Conservation (phyloP, 2,113 vertebrate species). For the Neodon shergylaensis region DNA sequence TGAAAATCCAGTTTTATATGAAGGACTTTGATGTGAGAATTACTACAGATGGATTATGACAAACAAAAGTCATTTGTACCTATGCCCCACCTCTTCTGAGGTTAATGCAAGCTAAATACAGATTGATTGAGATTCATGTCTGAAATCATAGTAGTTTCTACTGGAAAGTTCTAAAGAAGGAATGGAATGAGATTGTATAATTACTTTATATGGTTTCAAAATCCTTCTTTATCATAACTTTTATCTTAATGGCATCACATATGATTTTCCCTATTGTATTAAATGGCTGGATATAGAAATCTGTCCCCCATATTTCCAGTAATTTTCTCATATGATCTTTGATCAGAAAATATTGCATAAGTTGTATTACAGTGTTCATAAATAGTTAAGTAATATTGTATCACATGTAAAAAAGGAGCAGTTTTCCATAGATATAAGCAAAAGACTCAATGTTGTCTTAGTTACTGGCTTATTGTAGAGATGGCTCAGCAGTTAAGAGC, state of each 20-base stretch:
- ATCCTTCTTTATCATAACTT: background rate
- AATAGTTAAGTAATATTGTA: background rate
- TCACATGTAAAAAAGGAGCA: background rate
- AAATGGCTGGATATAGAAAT: background rate
- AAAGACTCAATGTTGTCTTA: background rate
- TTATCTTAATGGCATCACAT: background rate
- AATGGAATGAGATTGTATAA: background rate
- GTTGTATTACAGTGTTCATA: background rate
- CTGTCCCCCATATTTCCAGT: background rate
- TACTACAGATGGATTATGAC: background rate
- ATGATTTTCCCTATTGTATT: background rate
- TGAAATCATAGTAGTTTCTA: background rate
- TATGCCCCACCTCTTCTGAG: background rate
- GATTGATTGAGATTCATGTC: background rate
- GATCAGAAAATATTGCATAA: background rate
- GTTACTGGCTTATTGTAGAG: background rate
- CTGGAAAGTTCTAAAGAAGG: background rate
- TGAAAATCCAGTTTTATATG: background rate
- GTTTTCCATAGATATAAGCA: background rate
- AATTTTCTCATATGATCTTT: conserved; percentile 21
- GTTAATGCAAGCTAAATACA: background rate
- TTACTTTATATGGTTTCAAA: background rate
- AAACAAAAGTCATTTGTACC: background rate
- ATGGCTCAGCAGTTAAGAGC: no score
- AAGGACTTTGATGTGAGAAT: background rate